These are phyloP conservation scores for Sprattus sprattus DNA, from an alignment of 2,113 vertebrate genomes.

Conservation along the genomic window DNA sequence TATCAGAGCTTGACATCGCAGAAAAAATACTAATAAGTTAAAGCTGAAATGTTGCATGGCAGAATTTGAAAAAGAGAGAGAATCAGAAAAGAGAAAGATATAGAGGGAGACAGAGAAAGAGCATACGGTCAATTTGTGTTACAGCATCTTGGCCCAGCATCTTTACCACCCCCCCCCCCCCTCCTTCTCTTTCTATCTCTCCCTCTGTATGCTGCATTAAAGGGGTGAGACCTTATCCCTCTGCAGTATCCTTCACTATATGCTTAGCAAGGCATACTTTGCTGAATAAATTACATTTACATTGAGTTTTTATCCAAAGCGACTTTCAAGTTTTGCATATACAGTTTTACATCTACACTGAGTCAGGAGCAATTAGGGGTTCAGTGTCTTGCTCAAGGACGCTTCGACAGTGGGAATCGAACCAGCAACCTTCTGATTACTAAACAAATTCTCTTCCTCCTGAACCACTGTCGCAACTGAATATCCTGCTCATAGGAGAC, in stretches of 20 bases:
- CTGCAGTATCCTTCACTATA: not conserved
- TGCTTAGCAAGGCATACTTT: not conserved
- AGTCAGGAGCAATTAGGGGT: no score
- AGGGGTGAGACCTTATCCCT: not conserved
- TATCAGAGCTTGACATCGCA: not conserved
- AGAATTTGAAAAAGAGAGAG: not conserved
- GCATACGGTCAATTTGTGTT: not conserved
- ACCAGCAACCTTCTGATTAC: no score
- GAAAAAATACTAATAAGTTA: not conserved
- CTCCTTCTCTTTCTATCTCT: not conserved
- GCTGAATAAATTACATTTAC: no score
- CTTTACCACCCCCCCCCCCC: not conserved
- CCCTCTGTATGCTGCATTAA: not conserved
- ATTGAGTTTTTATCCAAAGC: no score
- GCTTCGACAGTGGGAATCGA: no score
- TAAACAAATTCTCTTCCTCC: no score
- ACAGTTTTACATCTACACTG: no score
- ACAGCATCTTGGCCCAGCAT: not conserved
- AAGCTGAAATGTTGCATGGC: not conserved
- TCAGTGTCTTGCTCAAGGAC: no score
- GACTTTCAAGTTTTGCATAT: no score
- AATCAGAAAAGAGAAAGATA: not conserved
- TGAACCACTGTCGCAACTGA: no score
- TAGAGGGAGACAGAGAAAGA: not conserved
- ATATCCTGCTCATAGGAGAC: not conserved